These are phyloP conservation scores for Antheraea yamamai DNA, from an alignment of 2,888 invertebrate species.

Conservation along the genomic window DNA sequence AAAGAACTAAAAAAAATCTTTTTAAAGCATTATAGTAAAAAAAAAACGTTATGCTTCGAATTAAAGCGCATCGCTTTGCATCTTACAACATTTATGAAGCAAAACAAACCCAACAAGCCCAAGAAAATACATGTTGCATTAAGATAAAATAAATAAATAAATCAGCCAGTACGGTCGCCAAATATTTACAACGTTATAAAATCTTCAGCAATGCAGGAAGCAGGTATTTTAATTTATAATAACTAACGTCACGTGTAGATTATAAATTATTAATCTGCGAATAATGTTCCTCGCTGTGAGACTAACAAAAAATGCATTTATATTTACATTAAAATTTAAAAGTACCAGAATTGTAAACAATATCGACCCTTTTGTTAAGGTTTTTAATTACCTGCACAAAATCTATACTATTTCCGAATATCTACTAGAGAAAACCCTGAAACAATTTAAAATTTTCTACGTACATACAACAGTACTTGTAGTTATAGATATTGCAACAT, in stretches of 20 bases:
- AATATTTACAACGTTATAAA: neutral
- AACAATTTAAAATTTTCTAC: no score
- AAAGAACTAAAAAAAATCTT: no score
- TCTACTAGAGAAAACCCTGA: no score
- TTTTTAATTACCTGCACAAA: no score
- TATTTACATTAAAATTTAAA: neutral
- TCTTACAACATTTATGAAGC: neutral
- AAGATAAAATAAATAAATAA: neutral
- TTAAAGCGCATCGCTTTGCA: neutral
- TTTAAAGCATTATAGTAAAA: no score
- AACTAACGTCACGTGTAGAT: neutral
- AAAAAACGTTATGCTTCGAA: neutral
- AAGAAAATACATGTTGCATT: neutral
- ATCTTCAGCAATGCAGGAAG: neutral
- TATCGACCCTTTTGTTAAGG: no score
- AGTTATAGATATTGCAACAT: no score
- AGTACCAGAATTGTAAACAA: no score
- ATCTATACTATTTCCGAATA: no score
- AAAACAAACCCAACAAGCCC: neutral
- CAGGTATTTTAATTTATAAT: neutral
- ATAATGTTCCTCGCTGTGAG: neutral
- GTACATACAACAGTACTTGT: no score
- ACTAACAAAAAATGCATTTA: neutral
- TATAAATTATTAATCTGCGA: neutral
- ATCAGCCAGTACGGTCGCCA: neutral